Evolutionary conservation across 2,888 invertebrate genomes (phyloP), one percentile per base, ranked within the genome.

Genomic region (Lacanobia wlatinum): DNA sequence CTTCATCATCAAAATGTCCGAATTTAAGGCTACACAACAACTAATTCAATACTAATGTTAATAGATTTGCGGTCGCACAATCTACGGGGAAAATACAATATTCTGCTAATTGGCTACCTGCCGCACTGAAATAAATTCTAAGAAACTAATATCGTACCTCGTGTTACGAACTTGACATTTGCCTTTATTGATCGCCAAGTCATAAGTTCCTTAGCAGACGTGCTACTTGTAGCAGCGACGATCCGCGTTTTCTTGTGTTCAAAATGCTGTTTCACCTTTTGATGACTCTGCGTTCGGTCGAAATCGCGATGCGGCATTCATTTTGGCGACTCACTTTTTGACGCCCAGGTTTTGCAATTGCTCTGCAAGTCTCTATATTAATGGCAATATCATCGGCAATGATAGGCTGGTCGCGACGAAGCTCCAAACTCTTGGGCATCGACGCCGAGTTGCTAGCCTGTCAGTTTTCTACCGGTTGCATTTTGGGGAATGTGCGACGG

Each of bases 81-180:
- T 34, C 52, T 21, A 40, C 10, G 28, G 48, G 72, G 59, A 48
- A 78, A 78, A 74, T 14, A 56, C 2, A 46, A 69, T 38, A 76
- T 38, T 8, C 2, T 21, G 46, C 60, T 61, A 72, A 75, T 78
- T 43, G 72, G 23, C 1, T 43, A 34, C 10, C 10, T 7, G 28
- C 18, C 23, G 48, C 21, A 23, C n/a, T 18, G 8, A 53, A 34
- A 73, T 53, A 28, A n/a, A 46, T 63, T 55, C 23, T 58, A 10
- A 48, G 63, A 64, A 73, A 63, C 74, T 52, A 73, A 74, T 62
- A 53, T 62, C 40, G n/a, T 43, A n/a, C 48, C 12, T 60, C 23
- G 12, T 50, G 23, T 38, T 23, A 14, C 64, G 64, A 80, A 76
- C 76, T 80, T 76, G 76, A 80, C 76, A 74, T 76, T 59, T 80